Evolutionary conservation across 2,113 vertebrate species (phyloP).

Genomic region (Gymnogyps californianus): DNA sequence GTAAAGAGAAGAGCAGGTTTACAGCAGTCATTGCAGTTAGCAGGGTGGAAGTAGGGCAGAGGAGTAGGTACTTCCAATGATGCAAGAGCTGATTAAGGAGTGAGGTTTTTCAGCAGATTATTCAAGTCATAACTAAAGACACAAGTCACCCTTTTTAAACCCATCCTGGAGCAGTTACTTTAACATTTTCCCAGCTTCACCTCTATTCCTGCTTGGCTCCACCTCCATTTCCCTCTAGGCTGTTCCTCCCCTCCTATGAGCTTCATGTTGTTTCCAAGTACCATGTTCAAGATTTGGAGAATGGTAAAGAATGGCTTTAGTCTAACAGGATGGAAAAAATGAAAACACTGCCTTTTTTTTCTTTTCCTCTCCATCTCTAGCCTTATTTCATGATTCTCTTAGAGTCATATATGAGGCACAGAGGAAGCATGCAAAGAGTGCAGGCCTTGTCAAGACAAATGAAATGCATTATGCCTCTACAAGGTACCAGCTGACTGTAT

Average conservation of each 20-base stretch:
- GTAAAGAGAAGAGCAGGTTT: neutral
- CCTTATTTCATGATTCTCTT: neutral
- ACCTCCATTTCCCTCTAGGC: neutral
- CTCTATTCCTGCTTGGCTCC: neutral
- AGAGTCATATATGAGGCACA: neutral
- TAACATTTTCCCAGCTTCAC: neutral
- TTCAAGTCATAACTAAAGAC: neutral
- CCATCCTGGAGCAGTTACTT: neutral
- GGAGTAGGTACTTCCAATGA: neutral
- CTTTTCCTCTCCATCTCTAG: neutral
- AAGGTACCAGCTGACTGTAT: neutral
- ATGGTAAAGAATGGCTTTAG: accelerated
- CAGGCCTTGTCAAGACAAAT: neutral
- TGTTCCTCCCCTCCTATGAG: neutral
- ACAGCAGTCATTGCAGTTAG: neutral
- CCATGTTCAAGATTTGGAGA: neutral
- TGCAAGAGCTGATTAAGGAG: neutral
- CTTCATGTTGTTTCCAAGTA: neutral
- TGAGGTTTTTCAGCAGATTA: neutral
- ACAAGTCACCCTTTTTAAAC: neutral
- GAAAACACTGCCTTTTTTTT: accelerated
- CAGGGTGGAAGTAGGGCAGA: neutral
- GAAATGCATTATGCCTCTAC: neutral
- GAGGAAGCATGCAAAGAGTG: neutral
- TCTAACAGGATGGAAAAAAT: neutral